phyloP scores from a whole-genome alignment of 2,888 invertebrate genomes.

The Drosophila putrida region DNA sequence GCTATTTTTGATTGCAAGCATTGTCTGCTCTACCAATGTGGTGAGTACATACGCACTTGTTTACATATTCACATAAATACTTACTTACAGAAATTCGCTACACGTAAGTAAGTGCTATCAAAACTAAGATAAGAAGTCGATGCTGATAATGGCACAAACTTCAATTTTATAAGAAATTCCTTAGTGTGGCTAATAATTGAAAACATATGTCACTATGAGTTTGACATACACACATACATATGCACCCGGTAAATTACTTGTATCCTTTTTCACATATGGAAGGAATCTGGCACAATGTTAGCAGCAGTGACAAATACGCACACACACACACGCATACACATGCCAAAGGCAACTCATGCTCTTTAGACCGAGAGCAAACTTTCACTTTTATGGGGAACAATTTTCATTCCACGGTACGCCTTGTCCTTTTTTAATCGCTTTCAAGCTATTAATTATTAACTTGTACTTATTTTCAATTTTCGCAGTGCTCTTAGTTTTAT shows the following conservation, averaged over 20 bases:
- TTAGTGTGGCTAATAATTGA: too few species aligned
- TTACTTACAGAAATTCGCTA: slow-evolving; percentile 23
- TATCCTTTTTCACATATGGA: slow-evolving; percentile 35
- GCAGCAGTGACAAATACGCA: slow-evolving; percentile 18
- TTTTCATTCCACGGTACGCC: slow-evolving; percentile 38
- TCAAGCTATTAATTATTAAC: slow-evolving; percentile 24
- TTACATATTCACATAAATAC: not conserved
- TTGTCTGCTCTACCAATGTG: slow-evolving; percentile 29
- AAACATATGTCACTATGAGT: too few species aligned
- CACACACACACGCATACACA: slow-evolving; percentile 45
- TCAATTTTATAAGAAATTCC: slow-evolving; percentile 10
- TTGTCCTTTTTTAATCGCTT: not conserved
- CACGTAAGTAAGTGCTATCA: slow-evolving; percentile 36
- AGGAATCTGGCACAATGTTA: slow-evolving; percentile 14
- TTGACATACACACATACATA: too few species aligned
- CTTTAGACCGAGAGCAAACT: slow-evolving; percentile 38
- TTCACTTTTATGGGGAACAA: slow-evolving; percentile 60
- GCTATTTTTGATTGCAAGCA: slow-evolving; percentile 62
- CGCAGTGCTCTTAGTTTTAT: slow-evolving; percentile 2
- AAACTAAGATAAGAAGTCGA: slow-evolving; percentile 42
- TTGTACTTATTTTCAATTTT: not conserved
- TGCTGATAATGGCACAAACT: slow-evolving; percentile 36
- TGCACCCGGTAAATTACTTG: not conserved
- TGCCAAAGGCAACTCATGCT: slow-evolving; percentile 31
- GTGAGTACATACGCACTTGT: not conserved